Conservation (phyloP, 2,797 vertebrate genomes). For the Scomberomorus guttatus region DNA sequence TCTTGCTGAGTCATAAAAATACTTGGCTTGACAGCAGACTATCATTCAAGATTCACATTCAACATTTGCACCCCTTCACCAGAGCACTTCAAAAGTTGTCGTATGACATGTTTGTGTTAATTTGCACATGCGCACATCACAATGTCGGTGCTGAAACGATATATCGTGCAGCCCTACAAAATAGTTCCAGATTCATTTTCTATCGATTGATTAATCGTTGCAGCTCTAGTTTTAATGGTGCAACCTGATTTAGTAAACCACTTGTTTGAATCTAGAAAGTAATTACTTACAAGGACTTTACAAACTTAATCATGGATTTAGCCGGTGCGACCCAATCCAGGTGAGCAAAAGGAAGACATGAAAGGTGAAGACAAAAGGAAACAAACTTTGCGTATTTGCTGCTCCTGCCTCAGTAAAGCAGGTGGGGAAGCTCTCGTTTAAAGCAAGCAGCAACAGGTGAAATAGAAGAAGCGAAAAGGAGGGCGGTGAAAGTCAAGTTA, state of each 20-base stretch:
- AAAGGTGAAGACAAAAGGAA: background rate
- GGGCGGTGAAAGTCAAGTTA: background rate
- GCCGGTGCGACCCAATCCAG: background rate
- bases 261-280: background rate
- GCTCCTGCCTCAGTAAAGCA: background rate
- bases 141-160: no score
- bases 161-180: no score
- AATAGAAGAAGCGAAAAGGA: background rate
- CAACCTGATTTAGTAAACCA: background rate
- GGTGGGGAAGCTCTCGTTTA: background rate
- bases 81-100: no score
- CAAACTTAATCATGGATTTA: background rate
- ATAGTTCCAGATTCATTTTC: no score
- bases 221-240: background rate
- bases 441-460: conserved; percentile 11
- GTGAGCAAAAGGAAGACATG: background rate
- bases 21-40: no score
- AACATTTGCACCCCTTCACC: no score
- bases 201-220: no score
- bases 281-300: background rate
- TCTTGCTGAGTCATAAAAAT: no score
- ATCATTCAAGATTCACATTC: no score
- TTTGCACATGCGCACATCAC: no score
- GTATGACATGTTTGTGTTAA: no score
- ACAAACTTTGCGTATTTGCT: background rate